Base-by-base conservation (phyloP, 2,797 vertebrate species). In the Alcedo atthis region DNA sequence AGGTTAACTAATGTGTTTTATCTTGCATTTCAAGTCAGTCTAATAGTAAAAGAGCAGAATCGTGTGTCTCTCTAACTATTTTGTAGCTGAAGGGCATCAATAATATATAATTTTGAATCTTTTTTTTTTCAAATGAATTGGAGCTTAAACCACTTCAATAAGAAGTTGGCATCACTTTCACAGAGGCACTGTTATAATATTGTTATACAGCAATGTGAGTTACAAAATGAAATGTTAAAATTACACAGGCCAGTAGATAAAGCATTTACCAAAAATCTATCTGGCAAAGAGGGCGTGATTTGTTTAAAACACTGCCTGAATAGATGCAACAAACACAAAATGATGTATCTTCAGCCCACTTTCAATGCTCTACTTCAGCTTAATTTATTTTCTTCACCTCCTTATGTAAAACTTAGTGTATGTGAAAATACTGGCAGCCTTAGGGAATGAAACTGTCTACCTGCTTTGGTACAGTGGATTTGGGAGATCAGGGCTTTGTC, bases 11-110 rank as follows among this genome's bases (percentile, higher is more conserved):
- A 96, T 76, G 57, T 57, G 75, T 51, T 96, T 87, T 93, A 90
- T 81, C 59, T 93, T 95, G 17, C 80, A 68, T 94, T 96, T 95
- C 92, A 91, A 89, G 70, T 84, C 87, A 76, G 76, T 87, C 90
- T 76, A 87, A 87, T 45, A 91, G 76, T 73, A 86, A 94, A 91
- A 91, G 59, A 68, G 30, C n/a, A 93, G 33, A 90, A 95, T 75
- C 30, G 8, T 20, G 20, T 74, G 20, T 74, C 26, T 49, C 75
- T 49, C 75, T 86, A 86, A 33, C 12, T 78, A 88, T 95, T 95
- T 86, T 93, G 48, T 53, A 92, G 35, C 58, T 94, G 87, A 95
- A 93, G 62, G 30, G 46, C 48, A 87, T 85, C 61, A 89, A 92
- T 95, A 33, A 90, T 62, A 67, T 70, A 84, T 82, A 89, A 93